Evolutionary conservation across 2,797 vertebrate genomes (phyloP), one percentile per base, ranked within the genome.

Genomic region (Glossophaga mutica): DNA sequence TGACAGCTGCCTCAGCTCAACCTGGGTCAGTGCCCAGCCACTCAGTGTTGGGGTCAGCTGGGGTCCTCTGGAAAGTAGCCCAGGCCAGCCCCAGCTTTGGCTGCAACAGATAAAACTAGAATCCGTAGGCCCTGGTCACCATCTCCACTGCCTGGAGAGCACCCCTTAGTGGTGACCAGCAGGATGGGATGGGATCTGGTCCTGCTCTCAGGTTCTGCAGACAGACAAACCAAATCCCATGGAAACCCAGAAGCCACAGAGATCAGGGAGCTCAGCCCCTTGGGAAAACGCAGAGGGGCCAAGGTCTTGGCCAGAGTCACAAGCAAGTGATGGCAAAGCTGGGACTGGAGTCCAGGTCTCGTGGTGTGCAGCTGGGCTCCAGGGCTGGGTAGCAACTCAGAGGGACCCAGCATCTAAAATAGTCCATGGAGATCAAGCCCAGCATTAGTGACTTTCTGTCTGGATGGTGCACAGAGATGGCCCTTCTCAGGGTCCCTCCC

Each of bases 1-100:
- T 95, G 81, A 87, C 90, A 96, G 95, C 92, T 92, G 81, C 32
- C 74, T 95, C 52, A 89, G 88, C 65, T 79, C 70, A 77, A 52
- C 88, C 70, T 97, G 94, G 83, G 85, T 70, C 85, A 52, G 29
- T 94, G 96, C 81, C 93, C 95, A 96, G 95, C 19, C 19, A 3
- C 87, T 94, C 73, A 68, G 73, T 37, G 12, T 5, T 37, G 52
- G 83, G 88, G 95, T 96, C 94, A 93, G 48, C 14, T 65, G 42
- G 87, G 96, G 97, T 94, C 91, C 3, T 44, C 1, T 24, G 18
- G 88, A 84, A 87, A 94, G 79, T 74, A 39, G 90, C 44, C 84
- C 89, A 96, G 76, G 37, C 34, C 67, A 74, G 78, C 76, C 70
- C 44, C 50, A 52, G 68, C 44, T 94, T 90, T 78, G 88, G 78